Evolutionary conservation across 2,113 vertebrate genomes (phyloP), one percentile per base, ranked within the genome.

Genomic region (Rhynchopsitta pachyrhyncha): DNA sequence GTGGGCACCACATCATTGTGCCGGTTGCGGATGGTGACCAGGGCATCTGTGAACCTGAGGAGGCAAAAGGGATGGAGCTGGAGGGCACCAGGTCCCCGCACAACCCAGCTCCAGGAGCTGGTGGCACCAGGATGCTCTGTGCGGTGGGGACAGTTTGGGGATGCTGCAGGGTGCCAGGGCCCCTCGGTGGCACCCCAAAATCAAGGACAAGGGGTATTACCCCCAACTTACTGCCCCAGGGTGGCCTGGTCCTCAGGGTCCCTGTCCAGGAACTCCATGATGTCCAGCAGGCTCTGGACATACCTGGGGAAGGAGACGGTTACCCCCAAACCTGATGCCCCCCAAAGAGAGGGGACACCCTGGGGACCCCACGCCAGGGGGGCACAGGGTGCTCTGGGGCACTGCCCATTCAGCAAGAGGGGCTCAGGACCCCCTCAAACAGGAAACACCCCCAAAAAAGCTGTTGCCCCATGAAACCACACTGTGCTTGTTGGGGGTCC

Each of bases 1-100:
- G 99, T 99, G 55, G 99, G 99, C 19, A 99, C 99, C 5, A 99
- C 99, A 1, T 99, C 98, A 6, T 99, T 99, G 98, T 99, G 99
- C 52, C 99, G 98, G 98, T 99, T 99, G 63, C 99, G 98, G 97
- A 99, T 99, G 52, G 98, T 99, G 53, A 99, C 98, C 84, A 99
- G 96, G 60, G 99, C 94, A 0, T 98, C 98, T 0, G 99, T 98
- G 96, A 99, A 99, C 88, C 99, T 99, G 95, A 16, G 4, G n/a
- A 1, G 67, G 66, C 29, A 19, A 66, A 9, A 14, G n/a, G 8
- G 18, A 28, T 14, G 8, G 28, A 29, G 55, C 29, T 28, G 73
- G 22, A 7, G 35, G n/a, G 49, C 73, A 53, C 11, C 53, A 6
- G 10, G 1, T 15, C 66, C 11, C 0, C 8, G 11, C 69, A 28